These are phyloP conservation scores for Luscinia megarhynchos DNA, from an alignment of 2,797 vertebrate species.

Conservation along the genomic window DNA sequence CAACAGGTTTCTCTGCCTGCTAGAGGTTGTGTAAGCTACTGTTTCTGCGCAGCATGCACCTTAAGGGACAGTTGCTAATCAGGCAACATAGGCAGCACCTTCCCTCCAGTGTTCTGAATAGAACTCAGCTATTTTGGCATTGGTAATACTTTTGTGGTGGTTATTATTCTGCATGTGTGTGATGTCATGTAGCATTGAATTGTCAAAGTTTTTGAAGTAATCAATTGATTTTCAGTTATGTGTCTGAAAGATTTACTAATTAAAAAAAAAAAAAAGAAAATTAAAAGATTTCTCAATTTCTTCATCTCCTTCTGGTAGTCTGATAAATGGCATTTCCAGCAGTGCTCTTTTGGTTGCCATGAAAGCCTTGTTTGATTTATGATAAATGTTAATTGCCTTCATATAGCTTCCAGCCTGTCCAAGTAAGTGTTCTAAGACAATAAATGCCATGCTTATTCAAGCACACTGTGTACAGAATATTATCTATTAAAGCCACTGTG, in stretches of 20 bases:
- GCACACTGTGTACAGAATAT: slow-evolving; percentile 53
- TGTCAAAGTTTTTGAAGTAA: neutral
- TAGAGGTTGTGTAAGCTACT: neutral
- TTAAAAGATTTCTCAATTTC: neutral
- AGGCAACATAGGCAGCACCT: neutral
- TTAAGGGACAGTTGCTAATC: neutral
- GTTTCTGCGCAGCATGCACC: neutral
- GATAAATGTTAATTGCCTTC: slow-evolving; percentile 73
- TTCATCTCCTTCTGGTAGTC: neutral
- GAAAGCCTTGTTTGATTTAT: slow-evolving; percentile 69
- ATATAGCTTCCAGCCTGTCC: slow-evolving; percentile 55
- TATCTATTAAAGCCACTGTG: slow-evolving; percentile 59
- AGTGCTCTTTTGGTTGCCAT: neutral
- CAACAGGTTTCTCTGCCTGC: neutral
- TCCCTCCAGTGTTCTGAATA: neutral
- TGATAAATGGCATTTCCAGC: slow-evolving; percentile 31
- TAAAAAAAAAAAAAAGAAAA: neutral
- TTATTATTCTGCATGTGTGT: neutral
- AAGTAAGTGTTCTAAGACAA: slow-evolving; percentile 44
- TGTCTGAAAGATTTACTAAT: neutral
- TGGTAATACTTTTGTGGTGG: neutral
- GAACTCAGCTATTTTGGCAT: neutral
- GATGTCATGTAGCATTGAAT: neutral
- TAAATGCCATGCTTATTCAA: slow-evolving; percentile 60
- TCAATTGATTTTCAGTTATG: neutral